Conservation (phyloP, 2,888 invertebrate genomes). For the Schizotus pectinicornis region DNA sequence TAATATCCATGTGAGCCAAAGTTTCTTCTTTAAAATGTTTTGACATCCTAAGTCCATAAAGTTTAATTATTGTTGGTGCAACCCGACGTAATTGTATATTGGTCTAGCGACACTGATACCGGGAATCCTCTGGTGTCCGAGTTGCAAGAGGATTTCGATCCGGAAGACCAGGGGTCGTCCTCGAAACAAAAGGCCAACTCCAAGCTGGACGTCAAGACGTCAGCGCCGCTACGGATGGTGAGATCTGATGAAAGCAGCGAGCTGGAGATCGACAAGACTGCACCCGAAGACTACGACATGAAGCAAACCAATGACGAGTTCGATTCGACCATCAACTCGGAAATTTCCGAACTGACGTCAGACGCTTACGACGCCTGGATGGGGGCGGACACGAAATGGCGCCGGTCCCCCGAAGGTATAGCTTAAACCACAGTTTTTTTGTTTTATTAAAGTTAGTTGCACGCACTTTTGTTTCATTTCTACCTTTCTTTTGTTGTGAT, state of each 20-base stretch:
- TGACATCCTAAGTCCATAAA: neutral
- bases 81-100: slow-evolving; percentile 1
- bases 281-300: slow-evolving; percentile 56
- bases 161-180: slow-evolving; percentile 61
- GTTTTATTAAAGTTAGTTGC: neutral
- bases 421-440: slow-evolving; percentile 22
- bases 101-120: slow-evolving; percentile 69
- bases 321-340: slow-evolving; percentile 58
- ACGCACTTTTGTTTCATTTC: slow-evolving; percentile 1
- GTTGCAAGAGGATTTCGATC: slow-evolving; percentile 83
- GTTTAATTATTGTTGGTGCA: too few relatives aligned
- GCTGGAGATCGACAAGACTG: slow-evolving; percentile 45
- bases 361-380: slow-evolving; percentile 69
- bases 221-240: slow-evolving; percentile 29
- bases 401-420: slow-evolving; percentile 78
- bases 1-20: too few relatives aligned
- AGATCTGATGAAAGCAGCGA: slow-evolving; percentile 45
- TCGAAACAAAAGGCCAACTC: slow-evolving; percentile 49
- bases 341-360: slow-evolving; percentile 58
- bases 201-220: slow-evolving; percentile 45
- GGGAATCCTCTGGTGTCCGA: slow-evolving; percentile 83
- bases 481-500: neutral
- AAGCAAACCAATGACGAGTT: slow-evolving; percentile 59
- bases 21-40: neutral
- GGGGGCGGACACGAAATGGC: slow-evolving; percentile 69